phyloP scores from a whole-genome alignment of 2,797 vertebrate genomes.

The Scomberomorus guttatus region DNA sequence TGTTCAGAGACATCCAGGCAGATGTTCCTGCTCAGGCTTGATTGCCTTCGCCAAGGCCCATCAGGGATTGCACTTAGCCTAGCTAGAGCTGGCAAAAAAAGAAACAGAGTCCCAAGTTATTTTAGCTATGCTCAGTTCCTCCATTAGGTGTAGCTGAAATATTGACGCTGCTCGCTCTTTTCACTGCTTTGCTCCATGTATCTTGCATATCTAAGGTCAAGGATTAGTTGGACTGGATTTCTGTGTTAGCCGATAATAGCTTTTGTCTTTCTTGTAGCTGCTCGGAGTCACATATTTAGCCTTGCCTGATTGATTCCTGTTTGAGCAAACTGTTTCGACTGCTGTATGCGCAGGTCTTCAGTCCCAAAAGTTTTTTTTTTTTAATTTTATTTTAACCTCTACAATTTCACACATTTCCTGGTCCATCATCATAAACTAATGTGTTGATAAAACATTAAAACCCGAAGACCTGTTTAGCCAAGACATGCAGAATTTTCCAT shows the following conservation, averaged over 20 bases:
- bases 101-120: slow-evolving; percentile 66
- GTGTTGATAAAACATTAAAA: not conserved
- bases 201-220: slow-evolving; percentile 27
- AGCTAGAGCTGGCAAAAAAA: slow-evolving; percentile 56
- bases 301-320: slow-evolving; percentile 7
- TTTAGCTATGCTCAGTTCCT: slow-evolving; percentile 72
- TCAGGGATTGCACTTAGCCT: slow-evolving; percentile 82
- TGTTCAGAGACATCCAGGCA: slow-evolving; percentile 74
- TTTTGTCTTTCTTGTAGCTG: slow-evolving; percentile 18
- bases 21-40: slow-evolving; percentile 81
- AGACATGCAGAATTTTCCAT: not conserved
- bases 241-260: slow-evolving; percentile 35
- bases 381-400: not conserved
- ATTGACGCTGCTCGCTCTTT: slow-evolving; percentile 70
- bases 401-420: slow-evolving; percentile 7
- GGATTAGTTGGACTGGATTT: slow-evolving; percentile 48
- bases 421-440: not conserved
- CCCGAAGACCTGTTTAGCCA: not conserved
- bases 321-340: slow-evolving; percentile 6
- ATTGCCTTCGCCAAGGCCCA: slow-evolving; percentile 75
- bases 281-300: slow-evolving; percentile 17
- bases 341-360: not conserved
- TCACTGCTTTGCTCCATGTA: slow-evolving; percentile 36
- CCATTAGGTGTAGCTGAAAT: slow-evolving; percentile 79
- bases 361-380: not conserved